Conservation (phyloP, 2,113 vertebrate genomes). For the Eptesicus fuscus region DNA sequence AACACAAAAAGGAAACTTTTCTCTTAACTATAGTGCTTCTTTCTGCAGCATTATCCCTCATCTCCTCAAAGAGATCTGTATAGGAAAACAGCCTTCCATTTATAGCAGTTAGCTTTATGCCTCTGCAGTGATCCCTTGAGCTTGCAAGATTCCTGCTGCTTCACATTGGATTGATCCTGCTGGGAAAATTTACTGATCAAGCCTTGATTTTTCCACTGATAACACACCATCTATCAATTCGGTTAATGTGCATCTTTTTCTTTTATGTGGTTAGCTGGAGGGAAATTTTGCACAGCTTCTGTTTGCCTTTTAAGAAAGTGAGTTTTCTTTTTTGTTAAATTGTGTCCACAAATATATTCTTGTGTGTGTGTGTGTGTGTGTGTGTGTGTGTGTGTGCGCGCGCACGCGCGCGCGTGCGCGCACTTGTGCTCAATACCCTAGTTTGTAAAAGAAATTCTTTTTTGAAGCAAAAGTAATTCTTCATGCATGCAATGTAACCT, state of each 20-base stretch:
- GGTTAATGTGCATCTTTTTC: constrained; percentile 14
- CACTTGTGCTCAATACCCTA: not conserved
- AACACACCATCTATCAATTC: constrained; percentile 43
- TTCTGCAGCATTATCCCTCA: not conserved
- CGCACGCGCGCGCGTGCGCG: too few species aligned
- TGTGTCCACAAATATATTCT: not conserved
- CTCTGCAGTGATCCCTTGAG: not conserved
- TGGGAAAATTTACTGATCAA: constrained; percentile 51
- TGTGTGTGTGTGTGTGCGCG: not conserved
- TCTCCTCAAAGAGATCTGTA: not conserved
- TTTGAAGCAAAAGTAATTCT: constrained; percentile 16
- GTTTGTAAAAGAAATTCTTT: constrained; percentile 19
- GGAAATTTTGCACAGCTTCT: constrained; percentile 22
- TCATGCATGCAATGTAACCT: not conserved
- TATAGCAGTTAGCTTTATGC: not conserved
- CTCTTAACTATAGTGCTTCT: not conserved
- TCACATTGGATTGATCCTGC: constrained; percentile 17
- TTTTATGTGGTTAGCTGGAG: not conserved
- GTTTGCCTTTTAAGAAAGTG: constrained; percentile 39
- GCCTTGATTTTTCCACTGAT: constrained; percentile 12
- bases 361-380: not conserved
- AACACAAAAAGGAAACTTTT: not conserved
- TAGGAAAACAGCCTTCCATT: constrained; percentile 27
- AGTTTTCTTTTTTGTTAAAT: constrained; percentile 6
- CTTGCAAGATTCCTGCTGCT: constrained; percentile 2